Evolutionary conservation across 2,888 invertebrate species (phyloP).

Genomic region (Dorcus parallelipipedus): DNA sequence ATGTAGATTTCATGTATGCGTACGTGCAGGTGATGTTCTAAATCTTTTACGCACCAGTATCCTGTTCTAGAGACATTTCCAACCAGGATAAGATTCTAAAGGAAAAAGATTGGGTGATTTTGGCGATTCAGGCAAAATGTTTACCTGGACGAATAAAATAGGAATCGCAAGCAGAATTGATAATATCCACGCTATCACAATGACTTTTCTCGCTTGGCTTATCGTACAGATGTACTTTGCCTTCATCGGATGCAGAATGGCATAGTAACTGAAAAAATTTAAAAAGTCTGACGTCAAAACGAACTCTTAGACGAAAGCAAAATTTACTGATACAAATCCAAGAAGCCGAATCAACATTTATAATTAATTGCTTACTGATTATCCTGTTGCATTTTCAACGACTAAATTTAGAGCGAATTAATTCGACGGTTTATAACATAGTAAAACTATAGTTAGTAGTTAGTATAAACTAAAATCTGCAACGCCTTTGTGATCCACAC

Average conservation of each 20-base stretch:
- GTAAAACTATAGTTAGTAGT: too few relatives aligned
- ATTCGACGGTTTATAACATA: too few relatives aligned
- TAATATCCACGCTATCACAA: slow-evolving; percentile 58
- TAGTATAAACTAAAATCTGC: too few relatives aligned
- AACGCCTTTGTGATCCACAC: too few relatives aligned
- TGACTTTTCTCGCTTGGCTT: slow-evolving; percentile 60
- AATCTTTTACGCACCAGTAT: slow-evolving; percentile 60
- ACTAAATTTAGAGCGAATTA: too few relatives aligned
- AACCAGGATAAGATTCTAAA: slow-evolving; percentile 39
- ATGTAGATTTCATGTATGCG: slow-evolving; percentile 61
- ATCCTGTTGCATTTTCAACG: too few relatives aligned
- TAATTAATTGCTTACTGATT: not conserved
- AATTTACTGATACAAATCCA: not conserved
- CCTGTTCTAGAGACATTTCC: slow-evolving; percentile 39
- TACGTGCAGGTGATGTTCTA: slow-evolving; percentile 49
- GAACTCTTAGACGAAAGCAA: not conserved
- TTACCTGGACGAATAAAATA: slow-evolving; percentile 60
- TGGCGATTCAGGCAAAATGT: slow-evolving; percentile 10
- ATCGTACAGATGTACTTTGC: slow-evolving; percentile 67
- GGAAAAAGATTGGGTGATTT: slow-evolving; percentile 10
- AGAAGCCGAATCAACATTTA: not conserved
- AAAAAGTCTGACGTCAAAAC: slow-evolving; percentile 1
- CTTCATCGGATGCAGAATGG: slow-evolving; percentile 67
- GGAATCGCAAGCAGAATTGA: slow-evolving; percentile 61
- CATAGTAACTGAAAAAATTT: slow-evolving; percentile 58